Conservation (phyloP, 2,888 invertebrate species). For the Cerceris ruficornis region DNA sequence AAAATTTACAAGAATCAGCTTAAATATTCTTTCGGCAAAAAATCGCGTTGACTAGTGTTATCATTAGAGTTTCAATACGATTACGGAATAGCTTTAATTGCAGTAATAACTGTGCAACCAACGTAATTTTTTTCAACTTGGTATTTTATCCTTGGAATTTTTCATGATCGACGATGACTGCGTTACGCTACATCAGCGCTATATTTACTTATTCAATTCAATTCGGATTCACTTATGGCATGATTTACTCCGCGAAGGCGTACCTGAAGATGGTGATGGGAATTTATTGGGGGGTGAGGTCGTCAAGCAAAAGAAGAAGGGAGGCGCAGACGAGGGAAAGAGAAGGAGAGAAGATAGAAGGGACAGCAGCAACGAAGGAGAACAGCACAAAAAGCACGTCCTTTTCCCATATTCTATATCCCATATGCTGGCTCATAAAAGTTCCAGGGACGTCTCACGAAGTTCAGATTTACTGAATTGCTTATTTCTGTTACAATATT, state of each 20-base stretch:
- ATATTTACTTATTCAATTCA: constrained; percentile 81
- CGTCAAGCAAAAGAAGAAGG: not conserved
- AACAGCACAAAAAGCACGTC: constrained; percentile 58
- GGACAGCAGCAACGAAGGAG: constrained; percentile 51
- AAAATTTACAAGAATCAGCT: no score
- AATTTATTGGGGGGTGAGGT: constrained; percentile 75
- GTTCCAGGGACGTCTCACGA: constrained; percentile 54
- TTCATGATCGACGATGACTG: constrained; percentile 24
- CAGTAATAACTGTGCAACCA: no score
- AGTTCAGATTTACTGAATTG: constrained; percentile 60
- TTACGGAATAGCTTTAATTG: no score
- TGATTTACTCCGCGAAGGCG: constrained; percentile 76
- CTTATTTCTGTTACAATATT: not conserved
- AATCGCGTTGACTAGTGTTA: no score
- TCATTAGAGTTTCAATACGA: no score
- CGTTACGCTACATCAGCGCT: constrained; percentile 75
- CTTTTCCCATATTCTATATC: constrained; percentile 63
- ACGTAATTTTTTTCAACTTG: no score
- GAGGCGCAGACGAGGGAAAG: constrained; percentile 28
- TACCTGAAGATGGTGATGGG: constrained; percentile 74
- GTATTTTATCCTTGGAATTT: constrained; percentile 6
- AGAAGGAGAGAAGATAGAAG: constrained; percentile 36
- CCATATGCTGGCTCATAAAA: constrained; percentile 59
- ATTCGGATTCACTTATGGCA: constrained; percentile 79
- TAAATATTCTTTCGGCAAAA: no score